Evolutionary conservation across 1,140 invertebrate genomes (phyloP), one percentile per base, ranked within the genome.

Genomic region (Mamestra configurata): DNA sequence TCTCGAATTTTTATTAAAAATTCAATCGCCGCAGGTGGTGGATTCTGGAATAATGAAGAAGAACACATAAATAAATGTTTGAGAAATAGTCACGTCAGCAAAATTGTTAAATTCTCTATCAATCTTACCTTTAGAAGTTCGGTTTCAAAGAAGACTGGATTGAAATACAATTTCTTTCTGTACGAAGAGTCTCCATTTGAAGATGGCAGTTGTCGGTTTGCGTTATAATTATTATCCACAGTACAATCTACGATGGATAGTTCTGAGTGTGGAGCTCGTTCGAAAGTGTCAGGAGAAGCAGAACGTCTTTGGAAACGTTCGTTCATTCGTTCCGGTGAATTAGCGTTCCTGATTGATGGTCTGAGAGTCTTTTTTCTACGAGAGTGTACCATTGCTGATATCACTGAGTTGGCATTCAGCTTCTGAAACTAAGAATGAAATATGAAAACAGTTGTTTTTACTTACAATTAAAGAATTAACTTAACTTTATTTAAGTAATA

Each of bases 1-100:
- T 98, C 98, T 22, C 98, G 96, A 71, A 98, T 98, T 95, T 98
- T 98, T 0, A 96, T 95, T 11, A 98, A 95, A 91, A 98, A 98
- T 91, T 98, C 98, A 43, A 98, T 93, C 15, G 98, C 98, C 40
- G 97, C 98, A 84, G 98, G 98, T 13, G 98, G 98, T 57, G 98
- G 98, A 72, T 97, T 96, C 97, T 98, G 90, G 71, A 94, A 91
- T 59, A 70, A 71, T 79, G 81, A 57, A 46, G 59, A 80, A 61
- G 20, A 13, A 11, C 1, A 6, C 24, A 43, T 46, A 6, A 57
- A 37, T 71, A 51, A 31, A 8, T 8, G 15, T 51, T 20, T 24
- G 2, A 27, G 15, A n/a, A 24, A 43, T 70, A 2, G n/a, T 24
- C 20, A 13, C 22, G 22, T 46, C 37, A 43, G 15, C 11, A 43